Conservation (phyloP, 2,888 invertebrate species). For the Frankliniella fusca region DNA sequence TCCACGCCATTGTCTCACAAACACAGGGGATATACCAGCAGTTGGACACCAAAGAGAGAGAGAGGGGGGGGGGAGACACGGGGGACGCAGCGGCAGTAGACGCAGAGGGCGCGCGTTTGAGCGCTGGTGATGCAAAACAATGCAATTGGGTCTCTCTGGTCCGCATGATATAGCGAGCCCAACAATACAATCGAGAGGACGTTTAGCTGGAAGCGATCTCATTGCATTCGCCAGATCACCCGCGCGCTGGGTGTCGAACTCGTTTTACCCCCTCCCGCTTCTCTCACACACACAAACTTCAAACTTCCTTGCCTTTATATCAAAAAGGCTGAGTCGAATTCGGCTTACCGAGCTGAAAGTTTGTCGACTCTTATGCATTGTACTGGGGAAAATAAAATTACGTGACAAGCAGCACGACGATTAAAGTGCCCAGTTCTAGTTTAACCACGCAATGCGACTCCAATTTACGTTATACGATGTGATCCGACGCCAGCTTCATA, state of each 20-base stretch:
- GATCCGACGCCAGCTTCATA: too few species aligned
- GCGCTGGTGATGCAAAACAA: conserved; percentile 18
- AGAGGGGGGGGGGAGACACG: neutral
- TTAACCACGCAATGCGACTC: too few species aligned
- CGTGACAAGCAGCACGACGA: too few species aligned
- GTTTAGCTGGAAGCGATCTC: conserved; percentile 8
- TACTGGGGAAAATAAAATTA: too few species aligned
- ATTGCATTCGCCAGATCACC: too few species aligned
- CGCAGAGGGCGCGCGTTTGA: neutral
- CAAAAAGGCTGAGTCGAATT: too few species aligned
- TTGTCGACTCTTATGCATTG: too few species aligned
- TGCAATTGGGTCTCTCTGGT: conserved; percentile 8
- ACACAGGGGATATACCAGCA: conserved; percentile 14
- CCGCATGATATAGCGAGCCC: neutral
- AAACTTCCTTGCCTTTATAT: neutral
- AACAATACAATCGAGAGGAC: neutral
- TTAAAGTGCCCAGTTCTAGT: too few species aligned
- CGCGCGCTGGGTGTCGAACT: too few species aligned
- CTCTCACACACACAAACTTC: too few species aligned
- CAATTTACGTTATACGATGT: too few species aligned
- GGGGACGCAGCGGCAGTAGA: neutral
- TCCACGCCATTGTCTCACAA: conserved; percentile 21
- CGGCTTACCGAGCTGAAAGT: too few species aligned
- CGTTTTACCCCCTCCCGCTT: neutral
- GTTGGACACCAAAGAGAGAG: neutral